phyloP scores from a whole-genome alignment of 2,797 vertebrate species.

The Syncerus caffer region DNA sequence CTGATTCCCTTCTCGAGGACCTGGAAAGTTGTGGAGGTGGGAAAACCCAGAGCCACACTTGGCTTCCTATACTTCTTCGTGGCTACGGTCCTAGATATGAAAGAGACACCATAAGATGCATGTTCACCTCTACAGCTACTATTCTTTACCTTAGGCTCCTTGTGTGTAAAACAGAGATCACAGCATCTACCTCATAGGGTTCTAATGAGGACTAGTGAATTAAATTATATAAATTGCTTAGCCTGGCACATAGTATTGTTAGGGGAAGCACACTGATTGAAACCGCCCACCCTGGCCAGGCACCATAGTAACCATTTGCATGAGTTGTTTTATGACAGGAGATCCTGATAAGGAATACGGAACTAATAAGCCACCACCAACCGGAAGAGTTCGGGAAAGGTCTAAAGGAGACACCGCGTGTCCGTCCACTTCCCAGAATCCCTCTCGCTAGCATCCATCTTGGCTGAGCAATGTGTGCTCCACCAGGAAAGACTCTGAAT shows the following conservation, averaged over 20 bases:
- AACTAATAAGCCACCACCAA: no score
- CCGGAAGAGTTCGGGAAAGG: no score
- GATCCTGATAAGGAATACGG: no score
- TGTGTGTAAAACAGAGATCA: neutral
- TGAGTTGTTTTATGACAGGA: no score
- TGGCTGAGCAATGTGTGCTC: rapidly evolving
- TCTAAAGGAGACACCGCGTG: rapidly evolving
- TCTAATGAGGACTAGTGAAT: neutral
- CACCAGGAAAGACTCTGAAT: no score
- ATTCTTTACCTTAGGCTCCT: neutral
- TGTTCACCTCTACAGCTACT: neutral
- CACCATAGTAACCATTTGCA: no score
- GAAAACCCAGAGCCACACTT: neutral
- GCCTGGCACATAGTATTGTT: no score
- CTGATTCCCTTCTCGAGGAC: neutral
- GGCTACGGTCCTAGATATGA: neutral
- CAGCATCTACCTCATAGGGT: neutral
- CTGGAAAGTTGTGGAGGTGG: neutral
- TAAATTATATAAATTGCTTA: neutral
- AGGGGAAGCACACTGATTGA: no score
- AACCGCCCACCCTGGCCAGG: no score
- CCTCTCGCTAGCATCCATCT: no score
- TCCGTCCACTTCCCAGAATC: no score
- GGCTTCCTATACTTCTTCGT: neutral
- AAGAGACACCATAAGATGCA: neutral